Percentiles rank a stretch among this genome's conserved stretches.
These are phyloP conservation scores for Parthenolecanium corni DNA, from an alignment of 2,888 invertebrate species.

Conservation along the genomic window DNA sequence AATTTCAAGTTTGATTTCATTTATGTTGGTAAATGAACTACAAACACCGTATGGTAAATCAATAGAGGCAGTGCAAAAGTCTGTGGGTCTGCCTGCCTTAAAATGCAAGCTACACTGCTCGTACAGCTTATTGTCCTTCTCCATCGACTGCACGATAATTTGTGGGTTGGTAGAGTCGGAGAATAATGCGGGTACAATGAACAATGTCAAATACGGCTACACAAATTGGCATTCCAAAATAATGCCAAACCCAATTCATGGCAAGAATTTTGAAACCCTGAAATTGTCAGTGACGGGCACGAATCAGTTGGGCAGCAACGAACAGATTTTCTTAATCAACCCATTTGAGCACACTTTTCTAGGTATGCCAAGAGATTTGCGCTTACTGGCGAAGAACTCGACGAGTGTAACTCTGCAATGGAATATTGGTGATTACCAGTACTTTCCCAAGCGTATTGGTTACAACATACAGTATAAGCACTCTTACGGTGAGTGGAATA, in stretches of 20 bases:
- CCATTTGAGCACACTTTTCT: constrained; percentile 30
- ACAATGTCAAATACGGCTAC: no score
- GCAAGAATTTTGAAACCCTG: constrained; percentile 44
- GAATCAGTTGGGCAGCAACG: constrained; percentile 50
- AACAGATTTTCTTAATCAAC: constrained; percentile 38
- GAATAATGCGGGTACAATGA: no score
- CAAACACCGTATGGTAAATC: no score
- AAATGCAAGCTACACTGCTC: no score
- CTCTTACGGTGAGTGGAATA: neutral
- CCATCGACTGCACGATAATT: no score
- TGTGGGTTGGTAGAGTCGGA: no score
- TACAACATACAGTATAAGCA: constrained; percentile 41
- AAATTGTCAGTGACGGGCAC: constrained; percentile 47
- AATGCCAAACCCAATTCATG: constrained; percentile 47
- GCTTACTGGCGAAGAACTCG: constrained; percentile 5
- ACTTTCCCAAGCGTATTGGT: constrained; percentile 43
- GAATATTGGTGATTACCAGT: constrained; percentile 37
- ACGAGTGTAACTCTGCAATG: constrained; percentile 19
- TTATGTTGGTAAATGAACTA: no score
- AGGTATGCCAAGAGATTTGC: neutral
- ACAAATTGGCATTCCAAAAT: no score
- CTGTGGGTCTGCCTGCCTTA: no score
- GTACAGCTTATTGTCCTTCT: no score
- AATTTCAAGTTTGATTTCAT: no score
- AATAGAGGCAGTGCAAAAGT: no score